A percentile compares a stretch with the other conserved stretches of the same genome.
Conservation (phyloP, 2,888 invertebrate genomes). For the Dicranocentrus wangi region DNA sequence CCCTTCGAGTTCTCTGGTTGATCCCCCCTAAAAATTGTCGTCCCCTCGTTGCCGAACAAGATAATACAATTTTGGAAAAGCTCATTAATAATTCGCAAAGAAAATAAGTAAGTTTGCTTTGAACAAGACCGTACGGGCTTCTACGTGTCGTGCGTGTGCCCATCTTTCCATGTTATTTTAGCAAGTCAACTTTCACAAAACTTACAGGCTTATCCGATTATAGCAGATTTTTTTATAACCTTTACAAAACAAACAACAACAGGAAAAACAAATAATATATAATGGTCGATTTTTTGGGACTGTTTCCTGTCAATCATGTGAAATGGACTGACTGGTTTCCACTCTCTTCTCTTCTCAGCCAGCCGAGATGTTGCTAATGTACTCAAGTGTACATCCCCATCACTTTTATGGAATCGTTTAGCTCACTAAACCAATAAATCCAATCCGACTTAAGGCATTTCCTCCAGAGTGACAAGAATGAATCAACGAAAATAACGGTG, state of each 20-base stretch:
- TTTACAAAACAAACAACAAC: slow-evolving; percentile 14
- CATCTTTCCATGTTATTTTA: too few relatives aligned
- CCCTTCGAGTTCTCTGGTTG: too few relatives aligned
- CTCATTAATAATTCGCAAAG: slow-evolving; percentile 54
- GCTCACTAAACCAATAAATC: slow-evolving; percentile 63
- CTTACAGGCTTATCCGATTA: not conserved
- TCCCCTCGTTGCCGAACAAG: too few relatives aligned
- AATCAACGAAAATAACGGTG: slow-evolving; percentile 23
- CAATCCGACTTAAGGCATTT: slow-evolving; percentile 58
- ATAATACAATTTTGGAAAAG: slow-evolving; percentile 14
- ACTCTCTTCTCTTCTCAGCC: too few relatives aligned
- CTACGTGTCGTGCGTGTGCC: too few relatives aligned
- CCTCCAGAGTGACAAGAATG: slow-evolving; percentile 47
- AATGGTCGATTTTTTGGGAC: slow-evolving; percentile 30
- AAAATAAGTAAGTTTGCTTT: not conserved
- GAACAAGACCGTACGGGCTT: not conserved
- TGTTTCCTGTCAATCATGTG: slow-evolving; percentile 49
- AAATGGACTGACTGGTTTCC: slow-evolving; percentile 35
- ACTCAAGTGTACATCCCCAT: slow-evolving; percentile 34
- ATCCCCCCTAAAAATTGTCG: too few relatives aligned
- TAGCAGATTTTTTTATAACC: not conserved
- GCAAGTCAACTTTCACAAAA: not conserved
- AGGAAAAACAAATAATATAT: slow-evolving; percentile 8
- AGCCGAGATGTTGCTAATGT: slow-evolving; percentile 41
- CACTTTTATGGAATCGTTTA: slow-evolving; percentile 54